Conservation (phyloP, 2,888 invertebrate genomes). For the Lutraria lutraria region DNA sequence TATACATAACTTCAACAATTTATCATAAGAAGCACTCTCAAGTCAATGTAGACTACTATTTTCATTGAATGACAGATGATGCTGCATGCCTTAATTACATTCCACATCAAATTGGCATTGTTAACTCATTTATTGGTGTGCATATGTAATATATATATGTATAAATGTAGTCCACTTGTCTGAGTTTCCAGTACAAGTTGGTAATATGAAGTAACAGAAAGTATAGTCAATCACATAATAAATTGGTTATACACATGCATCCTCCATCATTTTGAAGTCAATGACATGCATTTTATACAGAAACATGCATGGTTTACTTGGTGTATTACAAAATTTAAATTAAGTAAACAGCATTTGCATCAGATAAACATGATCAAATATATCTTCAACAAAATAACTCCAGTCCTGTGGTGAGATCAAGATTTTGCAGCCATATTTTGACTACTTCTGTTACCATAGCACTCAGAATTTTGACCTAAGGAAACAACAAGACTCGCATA, state of each 20-base stretch:
- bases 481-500: too few relatives aligned
- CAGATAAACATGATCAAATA: too few relatives aligned
- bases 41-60: constrained; percentile 7
- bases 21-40: constrained; percentile 1
- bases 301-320: neutral
- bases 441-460: too few relatives aligned
- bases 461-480: too few relatives aligned
- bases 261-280: neutral
- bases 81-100: neutral
- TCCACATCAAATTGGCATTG: neutral
- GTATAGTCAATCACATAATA: neutral
- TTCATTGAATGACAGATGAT: neutral
- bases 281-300: neutral
- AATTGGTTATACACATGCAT: neutral
- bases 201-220: neutral
- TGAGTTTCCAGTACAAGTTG: neutral
- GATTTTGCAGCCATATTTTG: too few relatives aligned
- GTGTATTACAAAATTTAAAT: too few relatives aligned
- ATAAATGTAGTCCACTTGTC: neutral
- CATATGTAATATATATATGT: too few relatives aligned
- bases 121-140: neutral
- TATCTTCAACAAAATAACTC: too few relatives aligned
- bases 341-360: too few relatives aligned
- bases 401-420: too few relatives aligned
- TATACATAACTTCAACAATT: neutral